phyloP scores from a whole-genome alignment of 2,888 invertebrate species.

The Mechanitis mazaeus region DNA sequence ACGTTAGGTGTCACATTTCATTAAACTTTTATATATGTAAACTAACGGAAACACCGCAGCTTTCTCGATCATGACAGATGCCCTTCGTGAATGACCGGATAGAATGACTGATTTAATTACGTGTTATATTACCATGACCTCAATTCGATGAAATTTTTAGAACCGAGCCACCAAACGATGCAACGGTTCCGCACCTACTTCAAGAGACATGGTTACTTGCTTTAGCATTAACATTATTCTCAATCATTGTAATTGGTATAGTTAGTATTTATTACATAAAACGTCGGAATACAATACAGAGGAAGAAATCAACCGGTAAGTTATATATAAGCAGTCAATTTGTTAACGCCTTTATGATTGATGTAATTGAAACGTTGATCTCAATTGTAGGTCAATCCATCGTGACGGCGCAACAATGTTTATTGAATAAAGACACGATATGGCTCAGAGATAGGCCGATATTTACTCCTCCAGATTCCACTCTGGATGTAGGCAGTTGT shows the following conservation, averaged over 20 bases:
- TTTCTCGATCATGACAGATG: slow-evolving; percentile 15
- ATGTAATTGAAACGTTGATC: slow-evolving; percentile 57
- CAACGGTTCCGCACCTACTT: slow-evolving; percentile 62
- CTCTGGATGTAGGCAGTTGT: slow-evolving; percentile 61
- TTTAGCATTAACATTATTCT: slow-evolving; percentile 60
- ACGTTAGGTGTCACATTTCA: slow-evolving; percentile 13
- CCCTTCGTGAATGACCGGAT: neutral
- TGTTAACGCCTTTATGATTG: slow-evolving; percentile 23
- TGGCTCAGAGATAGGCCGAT: slow-evolving; percentile 69
- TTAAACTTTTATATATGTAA: slow-evolving; percentile 9
- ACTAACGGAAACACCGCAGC: slow-evolving; percentile 12
- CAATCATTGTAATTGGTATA: slow-evolving; percentile 60
- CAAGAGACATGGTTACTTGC: slow-evolving; percentile 70
- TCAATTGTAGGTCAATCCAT: slow-evolving; percentile 69
- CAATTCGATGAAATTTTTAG: slow-evolving; percentile 36
- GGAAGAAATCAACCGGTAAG: slow-evolving; percentile 68
- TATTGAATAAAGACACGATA: slow-evolving; percentile 73
- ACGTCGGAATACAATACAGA: slow-evolving; percentile 59
- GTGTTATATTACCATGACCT: slow-evolving; percentile 1
- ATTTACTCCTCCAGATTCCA: slow-evolving; percentile 59
- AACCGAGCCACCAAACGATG: slow-evolving; percentile 68
- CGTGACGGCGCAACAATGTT: slow-evolving; percentile 70
- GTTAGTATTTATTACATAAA: slow-evolving; percentile 67
- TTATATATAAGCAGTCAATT: slow-evolving; percentile 24
- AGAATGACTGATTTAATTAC: slow-evolving; percentile 6